Evolutionary conservation across 1,140 invertebrate species (phyloP).

Genomic region (Manduca sexta): DNA sequence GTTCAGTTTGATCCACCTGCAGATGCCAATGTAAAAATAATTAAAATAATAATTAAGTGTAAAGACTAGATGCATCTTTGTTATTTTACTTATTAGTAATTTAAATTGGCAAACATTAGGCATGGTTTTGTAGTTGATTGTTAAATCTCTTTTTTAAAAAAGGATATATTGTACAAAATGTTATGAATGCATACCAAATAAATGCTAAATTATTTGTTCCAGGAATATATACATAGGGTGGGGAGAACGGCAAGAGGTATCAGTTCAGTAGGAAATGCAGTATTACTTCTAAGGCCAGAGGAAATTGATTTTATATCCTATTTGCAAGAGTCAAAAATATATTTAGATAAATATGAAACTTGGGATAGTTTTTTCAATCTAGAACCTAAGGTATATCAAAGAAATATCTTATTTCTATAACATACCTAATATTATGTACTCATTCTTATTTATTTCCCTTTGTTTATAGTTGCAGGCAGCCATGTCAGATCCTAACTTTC

Average conservation of each 20-base stretch:
- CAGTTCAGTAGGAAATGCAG: slow-evolving; percentile 87
- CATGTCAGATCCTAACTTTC: slow-evolving; percentile 89
- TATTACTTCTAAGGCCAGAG: slow-evolving; percentile 90
- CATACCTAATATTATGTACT: too few species aligned
- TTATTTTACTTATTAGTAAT: too few species aligned
- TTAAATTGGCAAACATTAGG: too few species aligned
- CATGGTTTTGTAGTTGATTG: too few species aligned
- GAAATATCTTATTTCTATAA: not conserved
- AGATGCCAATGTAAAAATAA: slow-evolving; percentile 93
- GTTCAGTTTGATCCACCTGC: slow-evolving; percentile 97
- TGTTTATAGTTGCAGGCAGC: slow-evolving; percentile 86
- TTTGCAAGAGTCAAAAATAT: slow-evolving; percentile 90
- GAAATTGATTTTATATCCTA: slow-evolving; percentile 92
- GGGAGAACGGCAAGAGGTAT: slow-evolving; percentile 95
- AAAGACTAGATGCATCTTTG: too few species aligned
- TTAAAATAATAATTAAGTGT: too few species aligned
- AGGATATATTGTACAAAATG: too few species aligned
- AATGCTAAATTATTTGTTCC: slow-evolving; percentile 24
- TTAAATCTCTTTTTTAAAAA: too few species aligned
- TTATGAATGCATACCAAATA: too few species aligned
- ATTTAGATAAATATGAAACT: slow-evolving; percentile 66
- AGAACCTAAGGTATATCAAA: slow-evolving; percentile 39
- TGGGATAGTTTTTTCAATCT: slow-evolving; percentile 53
- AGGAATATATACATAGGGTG: slow-evolving; percentile 91
- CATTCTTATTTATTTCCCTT: too few species aligned